phyloP scores from a whole-genome alignment of 2,797 vertebrate genomes.

The Etheostoma perlongum region DNA sequence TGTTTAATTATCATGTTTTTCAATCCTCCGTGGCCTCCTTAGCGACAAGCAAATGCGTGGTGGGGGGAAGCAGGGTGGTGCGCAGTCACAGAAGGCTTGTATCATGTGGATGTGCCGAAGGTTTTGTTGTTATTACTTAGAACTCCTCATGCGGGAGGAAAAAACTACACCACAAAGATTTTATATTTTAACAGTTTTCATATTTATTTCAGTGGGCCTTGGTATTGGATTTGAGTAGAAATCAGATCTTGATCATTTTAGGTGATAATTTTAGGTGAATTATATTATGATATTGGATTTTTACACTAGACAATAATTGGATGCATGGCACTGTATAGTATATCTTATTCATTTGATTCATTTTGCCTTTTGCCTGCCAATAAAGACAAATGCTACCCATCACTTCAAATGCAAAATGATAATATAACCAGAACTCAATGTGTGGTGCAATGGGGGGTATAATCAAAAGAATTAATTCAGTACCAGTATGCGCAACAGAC shows the following conservation, averaged over 20 bases:
- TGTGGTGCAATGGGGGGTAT: background rate
- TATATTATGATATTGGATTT: background rate
- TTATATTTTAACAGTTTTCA: background rate
- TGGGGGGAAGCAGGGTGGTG: too few species aligned
- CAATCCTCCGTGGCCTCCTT: too few species aligned
- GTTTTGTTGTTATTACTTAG: too few species aligned
- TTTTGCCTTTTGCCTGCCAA: background rate
- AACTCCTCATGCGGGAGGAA: too few species aligned
- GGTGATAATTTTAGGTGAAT: background rate
- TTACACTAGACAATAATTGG: background rate
- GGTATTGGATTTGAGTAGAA: background rate
- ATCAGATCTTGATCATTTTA: background rate
- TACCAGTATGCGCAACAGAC: background rate
- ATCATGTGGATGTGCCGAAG: too few species aligned
- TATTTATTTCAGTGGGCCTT: background rate
- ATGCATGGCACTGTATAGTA: background rate
- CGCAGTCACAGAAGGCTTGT: too few species aligned
- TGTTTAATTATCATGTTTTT: too few species aligned
- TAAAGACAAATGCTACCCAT: background rate
- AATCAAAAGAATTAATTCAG: background rate
- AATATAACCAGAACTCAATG: background rate
- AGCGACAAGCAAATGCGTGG: too few species aligned
- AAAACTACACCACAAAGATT: too few species aligned
- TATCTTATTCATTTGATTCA: background rate
- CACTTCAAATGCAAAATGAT: background rate